Evolutionary conservation across 2,888 invertebrate species (phyloP), one percentile per base, ranked within the genome.

Genomic region (Osmoderma eremita): DNA sequence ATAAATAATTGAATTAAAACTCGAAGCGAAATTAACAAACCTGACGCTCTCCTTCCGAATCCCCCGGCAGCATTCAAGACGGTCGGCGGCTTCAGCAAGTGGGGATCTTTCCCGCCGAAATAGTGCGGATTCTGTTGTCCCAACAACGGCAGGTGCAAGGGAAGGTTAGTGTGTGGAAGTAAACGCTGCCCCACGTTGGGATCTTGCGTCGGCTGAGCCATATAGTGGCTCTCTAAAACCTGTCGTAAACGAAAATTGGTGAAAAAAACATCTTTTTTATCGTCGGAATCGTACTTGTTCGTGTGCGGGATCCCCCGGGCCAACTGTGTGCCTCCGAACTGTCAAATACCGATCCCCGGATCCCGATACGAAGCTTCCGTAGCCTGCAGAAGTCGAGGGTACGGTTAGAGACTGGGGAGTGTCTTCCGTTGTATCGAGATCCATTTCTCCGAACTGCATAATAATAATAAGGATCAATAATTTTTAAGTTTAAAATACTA

Each of bases 81-180:
- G 67, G 91, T 91, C 0, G 96, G 97, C n/a, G 96, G 96, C 80
- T 96, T 95, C 65, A 98, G 84, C 71, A 97, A 84, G 81, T 97
- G 95, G 75, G 96, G 96, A 84, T 97, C 96, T 79, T 95, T 95
- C 69, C 94, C 91, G 78, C 93, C 91, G 81, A 93, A 92, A 84
- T 92, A 92, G 65, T 92, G 89, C 30, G 92, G 90, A 50, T 93
- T 92, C 77, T 93, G 91, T 80, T 94, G 91, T 78, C 92, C 92
- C 61, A 94, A 87, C 68, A 92, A 87, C 1, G 95, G 94, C 78
- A 95, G 86, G 81, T 93, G 92, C 67, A 92, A 88, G 6, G 94
- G 93, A 77, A 95, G 84, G 86, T 95, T 93, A 38, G 92, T 91
- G 81, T 93, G 88, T 1, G 93, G 93, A 65, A 92, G 82, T 0